Conservation (phyloP, 2,888 invertebrate genomes). For the Buathra laborator region DNA sequence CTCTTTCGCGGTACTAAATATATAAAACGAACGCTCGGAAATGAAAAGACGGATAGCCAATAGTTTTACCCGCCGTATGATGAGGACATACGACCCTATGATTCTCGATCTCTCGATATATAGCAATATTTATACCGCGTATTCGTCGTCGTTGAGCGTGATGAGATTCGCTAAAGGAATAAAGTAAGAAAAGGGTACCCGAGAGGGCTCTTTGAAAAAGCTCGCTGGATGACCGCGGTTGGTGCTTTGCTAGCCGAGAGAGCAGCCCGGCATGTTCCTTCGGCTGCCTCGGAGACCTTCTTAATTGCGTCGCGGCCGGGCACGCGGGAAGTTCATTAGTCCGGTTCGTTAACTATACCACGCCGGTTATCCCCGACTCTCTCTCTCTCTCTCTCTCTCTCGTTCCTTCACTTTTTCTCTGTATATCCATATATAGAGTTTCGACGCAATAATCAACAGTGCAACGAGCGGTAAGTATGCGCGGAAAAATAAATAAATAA, state of each 20-base stretch:
- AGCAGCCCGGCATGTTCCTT: slow-evolving; percentile 40
- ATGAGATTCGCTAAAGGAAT: slow-evolving; percentile 61
- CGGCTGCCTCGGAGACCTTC: slow-evolving; percentile 58
- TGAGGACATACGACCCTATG: not conserved
- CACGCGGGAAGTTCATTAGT: slow-evolving; percentile 68
- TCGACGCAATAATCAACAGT: slow-evolving; percentile 57
- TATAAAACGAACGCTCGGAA: not conserved
- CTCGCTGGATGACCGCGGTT: slow-evolving; percentile 62
- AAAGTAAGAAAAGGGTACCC: slow-evolving; percentile 56
- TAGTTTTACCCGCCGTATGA: not conserved
- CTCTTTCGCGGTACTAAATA: not conserved
- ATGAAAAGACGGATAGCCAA: not conserved
- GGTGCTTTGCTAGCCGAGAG: slow-evolving; percentile 21
- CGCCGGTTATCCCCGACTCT: slow-evolving; percentile 20
- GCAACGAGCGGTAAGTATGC: slow-evolving; percentile 25
- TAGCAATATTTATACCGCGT: slow-evolving; percentile 9
- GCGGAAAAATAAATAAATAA: not conserved
- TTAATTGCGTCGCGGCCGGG: slow-evolving; percentile 67
- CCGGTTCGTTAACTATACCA: slow-evolving; percentile 67
- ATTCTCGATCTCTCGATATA: not conserved
- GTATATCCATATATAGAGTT: slow-evolving; percentile 25
- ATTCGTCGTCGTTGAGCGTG: slow-evolving; percentile 40
- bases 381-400: slow-evolving; percentile 8
- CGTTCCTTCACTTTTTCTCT: not conserved
- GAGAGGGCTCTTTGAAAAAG: slow-evolving; percentile 45